phyloP scores from a whole-genome alignment of 1,140 invertebrate species.

The Sitophilus oryzae region DNA sequence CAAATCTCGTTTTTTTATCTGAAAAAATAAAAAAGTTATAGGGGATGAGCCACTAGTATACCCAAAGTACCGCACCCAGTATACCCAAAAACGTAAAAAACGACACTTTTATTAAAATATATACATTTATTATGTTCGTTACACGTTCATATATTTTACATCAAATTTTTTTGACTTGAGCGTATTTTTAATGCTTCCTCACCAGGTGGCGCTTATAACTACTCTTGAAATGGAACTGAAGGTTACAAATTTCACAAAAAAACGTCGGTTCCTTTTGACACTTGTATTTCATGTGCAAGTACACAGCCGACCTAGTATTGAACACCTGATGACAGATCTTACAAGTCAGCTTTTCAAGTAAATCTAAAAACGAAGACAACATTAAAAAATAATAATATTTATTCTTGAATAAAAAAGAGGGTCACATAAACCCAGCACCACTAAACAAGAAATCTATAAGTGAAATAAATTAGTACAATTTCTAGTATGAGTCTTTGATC shows the following conservation, averaged over 20 bases:
- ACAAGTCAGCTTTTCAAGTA: background rate
- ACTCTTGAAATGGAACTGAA: constrained; percentile 8
- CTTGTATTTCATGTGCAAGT: constrained; percentile 12
- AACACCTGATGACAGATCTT: constrained; percentile 5
- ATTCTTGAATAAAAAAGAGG: no score
- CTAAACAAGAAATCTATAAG: background rate
- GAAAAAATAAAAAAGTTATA: no score
- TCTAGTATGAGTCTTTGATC: no score
- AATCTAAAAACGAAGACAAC: constrained; percentile 1
- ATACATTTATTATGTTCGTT: no score
- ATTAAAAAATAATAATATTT: no score
- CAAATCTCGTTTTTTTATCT: no score
- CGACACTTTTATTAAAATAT: no score
- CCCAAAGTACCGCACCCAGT: no score
- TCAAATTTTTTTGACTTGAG: background rate
- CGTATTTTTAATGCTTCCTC: constrained; percentile 5
- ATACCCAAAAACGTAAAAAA: no score
- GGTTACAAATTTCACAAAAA: background rate
- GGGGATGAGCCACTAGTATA: no score
- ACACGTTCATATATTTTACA: background rate
- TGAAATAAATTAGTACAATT: background rate
- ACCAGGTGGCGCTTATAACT: constrained; percentile 2
- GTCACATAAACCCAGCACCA: no score
- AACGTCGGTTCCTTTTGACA: constrained; percentile 12
- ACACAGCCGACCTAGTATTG: constrained; percentile 9